Evolutionary conservation across 2,797 vertebrate genomes (phyloP), one percentile per base, ranked within the genome.

Genomic region (Macropus fuliginosus): DNA sequence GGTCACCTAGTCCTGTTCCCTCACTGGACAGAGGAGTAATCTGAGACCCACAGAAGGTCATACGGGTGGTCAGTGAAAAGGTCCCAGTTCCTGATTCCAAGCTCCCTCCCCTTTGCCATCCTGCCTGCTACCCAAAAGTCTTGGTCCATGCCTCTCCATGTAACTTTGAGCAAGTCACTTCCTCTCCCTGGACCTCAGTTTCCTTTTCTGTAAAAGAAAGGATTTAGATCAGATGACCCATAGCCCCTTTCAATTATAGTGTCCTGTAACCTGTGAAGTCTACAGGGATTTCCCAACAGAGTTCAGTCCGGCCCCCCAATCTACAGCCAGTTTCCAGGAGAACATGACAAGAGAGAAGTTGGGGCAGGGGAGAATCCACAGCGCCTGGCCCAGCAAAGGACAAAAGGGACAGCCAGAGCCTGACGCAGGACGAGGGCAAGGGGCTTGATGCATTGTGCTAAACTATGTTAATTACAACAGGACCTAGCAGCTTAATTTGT

Each of bases 381-480:
- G 74, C 54, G 50, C 1, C 9, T 92, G 4, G 40, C 46, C 81
- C 34, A 9, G 87, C 28, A 3, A 10, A 55, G 91, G 40, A 34
- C 55, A 40, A 66, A 90, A 96, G 91, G 54, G 54, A 16, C 0
- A 0, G 0, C 21, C 54, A 50, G 29, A 54, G 5, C n/a, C 66
- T 5, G 55, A 87, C 62, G 27, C 50, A 13, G 54, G 0, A 92
- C 27, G 8, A 55, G 6, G 52, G 54, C 40, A 87, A 56, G 95
- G 0, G 31, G 74, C 66, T 96, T 56, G 0, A 5, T 34, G 74
- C 92, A 54, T 87, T 0, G 46, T 97, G 94, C 97, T 50, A 40
- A 96, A 92, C 94, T 97, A 94, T 6, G 3, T 94, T 97, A 98
- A 98, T 97, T 94, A 92, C 93, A 97, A 96, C 95, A 97, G 93